A percentile compares a stretch with the other conserved stretches of the same genome.
phyloP scores from a whole-genome alignment of 2,797 vertebrate species.

The Melanotaenia maccullochi region DNA sequence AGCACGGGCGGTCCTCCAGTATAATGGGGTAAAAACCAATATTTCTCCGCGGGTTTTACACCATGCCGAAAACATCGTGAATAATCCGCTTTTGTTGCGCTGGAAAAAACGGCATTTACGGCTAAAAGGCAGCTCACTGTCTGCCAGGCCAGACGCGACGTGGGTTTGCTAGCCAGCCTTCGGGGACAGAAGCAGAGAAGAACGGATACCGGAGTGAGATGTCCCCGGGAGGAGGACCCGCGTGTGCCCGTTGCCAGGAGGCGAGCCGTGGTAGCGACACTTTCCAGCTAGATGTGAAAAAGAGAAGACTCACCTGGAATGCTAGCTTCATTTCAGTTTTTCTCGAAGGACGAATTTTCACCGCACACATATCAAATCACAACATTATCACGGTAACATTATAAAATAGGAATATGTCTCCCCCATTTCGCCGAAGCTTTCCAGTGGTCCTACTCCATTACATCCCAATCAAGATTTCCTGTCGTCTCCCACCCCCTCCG shows the following conservation, averaged over 20 bases:
- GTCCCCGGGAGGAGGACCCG: conserved; percentile 84
- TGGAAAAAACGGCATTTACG: conserved; percentile 58
- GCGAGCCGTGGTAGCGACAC: conserved; percentile 72
- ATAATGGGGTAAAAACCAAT: conserved; percentile 76
- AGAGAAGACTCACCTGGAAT: conserved; percentile 74
- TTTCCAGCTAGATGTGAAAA: conserved; percentile 62
- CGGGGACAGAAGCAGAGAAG: conserved; percentile 78
- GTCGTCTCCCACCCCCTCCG: conserved; percentile 62
- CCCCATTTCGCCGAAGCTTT: conserved; percentile 78
- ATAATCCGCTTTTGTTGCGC: conserved; percentile 75
- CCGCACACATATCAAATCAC: conserved; percentile 68
- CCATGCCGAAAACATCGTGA: conserved; percentile 77
- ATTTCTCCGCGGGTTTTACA: conserved; percentile 79
- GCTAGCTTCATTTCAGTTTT: conserved; percentile 42
- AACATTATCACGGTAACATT: conserved; percentile 79
- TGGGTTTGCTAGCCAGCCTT: conserved; percentile 76
- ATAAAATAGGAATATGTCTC: conserved; percentile 77
- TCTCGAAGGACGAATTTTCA: conserved; percentile 46
- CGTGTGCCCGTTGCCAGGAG: conserved; percentile 84
- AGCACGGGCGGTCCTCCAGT: conserved; percentile 80
- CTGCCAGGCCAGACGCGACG: conserved; percentile 77
- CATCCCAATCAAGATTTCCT: conserved; percentile 83
- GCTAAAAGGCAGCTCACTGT: conserved; percentile 58
- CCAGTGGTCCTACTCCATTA: conserved; percentile 84
- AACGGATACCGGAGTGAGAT: conserved; percentile 83